Conservation (phyloP, 2,888 invertebrate genomes). For the Pteria penguin region DNA sequence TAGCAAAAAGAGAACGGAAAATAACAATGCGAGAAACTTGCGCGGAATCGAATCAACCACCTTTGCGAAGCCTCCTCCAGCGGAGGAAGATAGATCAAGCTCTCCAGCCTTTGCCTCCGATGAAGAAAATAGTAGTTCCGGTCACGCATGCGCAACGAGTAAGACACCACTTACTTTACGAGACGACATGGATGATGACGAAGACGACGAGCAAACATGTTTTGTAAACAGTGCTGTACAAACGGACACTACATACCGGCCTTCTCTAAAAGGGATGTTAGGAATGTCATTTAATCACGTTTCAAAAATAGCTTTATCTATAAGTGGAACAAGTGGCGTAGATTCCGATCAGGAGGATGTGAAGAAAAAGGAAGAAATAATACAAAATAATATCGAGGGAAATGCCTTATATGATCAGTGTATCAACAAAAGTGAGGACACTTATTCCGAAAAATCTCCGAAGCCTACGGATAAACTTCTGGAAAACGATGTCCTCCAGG, state of each 20-base stretch:
- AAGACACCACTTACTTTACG: slow-evolving; percentile 31
- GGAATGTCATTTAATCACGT: slow-evolving; percentile 61
- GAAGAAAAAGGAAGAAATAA: slow-evolving; percentile 9
- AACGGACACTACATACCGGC: slow-evolving; percentile 53
- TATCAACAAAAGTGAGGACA: slow-evolving; percentile 16
- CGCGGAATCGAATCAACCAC: slow-evolving; percentile 62
- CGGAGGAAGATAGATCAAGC: slow-evolving; percentile 89
- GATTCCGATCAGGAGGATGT: slow-evolving; percentile 10
- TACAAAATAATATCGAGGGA: slow-evolving; percentile 21
- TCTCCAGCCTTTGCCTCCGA: slow-evolving; percentile 96
- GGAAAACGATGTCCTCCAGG: slow-evolving; percentile 65
- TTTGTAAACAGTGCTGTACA: slow-evolving; percentile 66
- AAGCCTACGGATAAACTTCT: slow-evolving; percentile 51
- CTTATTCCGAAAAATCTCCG: slow-evolving; percentile 34
- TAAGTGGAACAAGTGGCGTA: slow-evolving; percentile 52
- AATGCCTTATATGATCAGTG: slow-evolving; percentile 1
- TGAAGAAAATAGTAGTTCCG: slow-evolving; percentile 84
- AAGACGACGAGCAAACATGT: slow-evolving; percentile 54
- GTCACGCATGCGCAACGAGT: slow-evolving; percentile 38
- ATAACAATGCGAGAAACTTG: slow-evolving; percentile 55
- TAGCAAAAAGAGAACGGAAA: slow-evolving; percentile 53
- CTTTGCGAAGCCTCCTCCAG: slow-evolving; percentile 62
- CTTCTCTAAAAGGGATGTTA: slow-evolving; percentile 61
- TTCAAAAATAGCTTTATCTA: slow-evolving; percentile 58
- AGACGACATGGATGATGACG: slow-evolving; percentile 27